Conservation (phyloP, 2,113 vertebrate genomes). For the Acrocephalus kingi region DNA sequence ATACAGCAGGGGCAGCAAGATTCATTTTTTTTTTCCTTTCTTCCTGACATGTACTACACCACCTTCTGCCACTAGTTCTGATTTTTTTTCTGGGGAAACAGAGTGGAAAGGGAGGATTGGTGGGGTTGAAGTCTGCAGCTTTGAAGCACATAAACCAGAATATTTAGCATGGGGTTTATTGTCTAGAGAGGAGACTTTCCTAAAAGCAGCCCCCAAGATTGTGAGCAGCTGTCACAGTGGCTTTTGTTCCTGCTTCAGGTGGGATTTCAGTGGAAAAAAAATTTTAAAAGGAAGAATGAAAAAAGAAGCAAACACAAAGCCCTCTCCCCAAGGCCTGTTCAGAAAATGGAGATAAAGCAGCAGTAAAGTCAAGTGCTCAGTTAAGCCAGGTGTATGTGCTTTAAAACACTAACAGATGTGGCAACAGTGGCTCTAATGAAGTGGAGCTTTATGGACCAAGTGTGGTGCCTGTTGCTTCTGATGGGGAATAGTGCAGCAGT, state of each 20-base stretch:
- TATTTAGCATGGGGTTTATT: background rate
- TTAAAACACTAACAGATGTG: slow-evolving; percentile 54
- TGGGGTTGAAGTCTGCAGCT: background rate
- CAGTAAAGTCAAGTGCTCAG: slow-evolving; percentile 33
- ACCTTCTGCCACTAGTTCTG: background rate
- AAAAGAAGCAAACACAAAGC: background rate
- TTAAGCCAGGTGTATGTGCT: slow-evolving; percentile 25
- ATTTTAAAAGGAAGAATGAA: background rate
- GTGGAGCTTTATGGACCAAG: background rate
- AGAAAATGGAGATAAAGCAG: slow-evolving; percentile 41
- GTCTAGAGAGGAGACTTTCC: background rate
- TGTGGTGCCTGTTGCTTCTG: background rate
- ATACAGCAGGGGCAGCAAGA: background rate
- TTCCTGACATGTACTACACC: background rate
- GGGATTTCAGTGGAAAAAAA: background rate
- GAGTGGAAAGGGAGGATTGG: background rate
- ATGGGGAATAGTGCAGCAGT: background rate
- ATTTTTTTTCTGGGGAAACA: background rate
- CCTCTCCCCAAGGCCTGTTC: background rate
- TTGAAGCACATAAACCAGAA: background rate
- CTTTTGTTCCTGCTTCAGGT: slow-evolving; percentile 21
- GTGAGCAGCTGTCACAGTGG: background rate
- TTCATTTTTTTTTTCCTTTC: background rate
- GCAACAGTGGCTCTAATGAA: background rate
- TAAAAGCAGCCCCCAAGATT: background rate